These are phyloP conservation scores for Mesochorus sp. DNA, from an alignment of 2,888 invertebrate species.

Conservation along the genomic window DNA sequence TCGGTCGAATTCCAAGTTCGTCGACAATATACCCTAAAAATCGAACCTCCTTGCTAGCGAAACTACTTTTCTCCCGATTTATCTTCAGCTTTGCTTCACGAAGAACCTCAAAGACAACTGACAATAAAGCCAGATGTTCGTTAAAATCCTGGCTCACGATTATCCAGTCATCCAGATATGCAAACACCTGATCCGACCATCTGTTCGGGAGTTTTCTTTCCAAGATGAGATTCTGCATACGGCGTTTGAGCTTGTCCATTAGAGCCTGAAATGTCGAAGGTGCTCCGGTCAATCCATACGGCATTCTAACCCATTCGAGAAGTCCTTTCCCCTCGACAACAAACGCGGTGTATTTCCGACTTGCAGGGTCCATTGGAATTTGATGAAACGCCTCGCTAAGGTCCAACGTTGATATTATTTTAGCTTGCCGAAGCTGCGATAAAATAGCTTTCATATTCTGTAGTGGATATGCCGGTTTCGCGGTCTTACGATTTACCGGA, in stretches of 20 bases:
- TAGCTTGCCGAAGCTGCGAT: constrained; percentile 41
- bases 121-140: constrained; percentile 32
- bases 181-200: constrained; percentile 43
- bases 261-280: constrained; percentile 49
- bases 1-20: constrained; percentile 38
- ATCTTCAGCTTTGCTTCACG: constrained; percentile 32
- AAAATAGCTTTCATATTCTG: constrained; percentile 43
- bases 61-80: constrained; percentile 48
- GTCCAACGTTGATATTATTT: constrained; percentile 53
- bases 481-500: constrained; percentile 32
- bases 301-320: constrained; percentile 50
- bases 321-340: constrained; percentile 46
- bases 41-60: constrained; percentile 35
- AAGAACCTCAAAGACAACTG: constrained; percentile 32
- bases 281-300: constrained; percentile 45
- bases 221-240: constrained; percentile 25
- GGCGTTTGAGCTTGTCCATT: constrained; percentile 35
- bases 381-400: constrained; percentile 55
- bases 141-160: constrained; percentile 25
- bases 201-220: constrained; percentile 41
- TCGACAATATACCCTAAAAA: constrained; percentile 51
- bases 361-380: constrained; percentile 41
- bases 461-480: constrained; percentile 45
- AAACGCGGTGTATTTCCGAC: constrained; percentile 48
- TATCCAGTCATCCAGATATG: constrained; percentile 51